Conservation (phyloP, 1,140 invertebrate species). For the Rhagoletis zephyria region DNA sequence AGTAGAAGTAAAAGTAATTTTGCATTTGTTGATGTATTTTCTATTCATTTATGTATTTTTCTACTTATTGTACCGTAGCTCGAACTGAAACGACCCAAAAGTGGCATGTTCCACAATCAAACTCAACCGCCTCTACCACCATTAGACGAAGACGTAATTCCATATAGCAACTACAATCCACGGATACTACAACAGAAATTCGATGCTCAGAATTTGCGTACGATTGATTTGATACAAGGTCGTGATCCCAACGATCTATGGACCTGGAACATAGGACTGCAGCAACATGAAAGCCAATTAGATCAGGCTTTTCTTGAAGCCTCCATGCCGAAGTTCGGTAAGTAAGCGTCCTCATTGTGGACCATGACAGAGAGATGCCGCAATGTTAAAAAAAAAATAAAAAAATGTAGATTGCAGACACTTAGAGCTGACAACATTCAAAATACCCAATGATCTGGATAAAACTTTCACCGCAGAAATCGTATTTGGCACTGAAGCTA, state of each 20-base stretch:
- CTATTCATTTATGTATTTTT: too few relatives aligned
- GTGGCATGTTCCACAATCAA: slow-evolving; percentile 68
- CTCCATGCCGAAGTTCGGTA: slow-evolving; percentile 65
- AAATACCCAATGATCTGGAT: slow-evolving; percentile 66
- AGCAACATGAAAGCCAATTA: slow-evolving; percentile 63
- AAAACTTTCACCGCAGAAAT: slow-evolving; percentile 68
- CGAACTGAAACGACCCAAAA: slow-evolving; percentile 68
- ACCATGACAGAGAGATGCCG: too few relatives aligned
- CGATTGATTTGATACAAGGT: slow-evolving; percentile 67
- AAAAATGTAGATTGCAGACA: slow-evolving; percentile 60
- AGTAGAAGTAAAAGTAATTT: too few relatives aligned
- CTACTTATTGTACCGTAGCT: slow-evolving; percentile 58
- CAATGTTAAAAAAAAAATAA: too few relatives aligned
- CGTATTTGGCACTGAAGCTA: slow-evolving; percentile 65
- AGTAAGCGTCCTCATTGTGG: slow-evolving; percentile 44
- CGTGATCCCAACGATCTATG: slow-evolving; percentile 65
- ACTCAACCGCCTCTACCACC: slow-evolving; percentile 61
- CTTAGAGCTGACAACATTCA: slow-evolving; percentile 64
- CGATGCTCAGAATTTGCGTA: slow-evolving; percentile 63
- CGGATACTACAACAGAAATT: slow-evolving; percentile 65
- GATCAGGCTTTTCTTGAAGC: slow-evolving; percentile 65
- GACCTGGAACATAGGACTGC: slow-evolving; percentile 68
- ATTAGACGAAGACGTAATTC: slow-evolving; percentile 50
- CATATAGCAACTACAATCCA: slow-evolving; percentile 64
- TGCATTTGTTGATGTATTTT: too few relatives aligned